A percentile compares a stretch with the other conserved stretches of the same genome.
Conservation (phyloP, 2,888 invertebrate species). For the Agrochola circellaris region DNA sequence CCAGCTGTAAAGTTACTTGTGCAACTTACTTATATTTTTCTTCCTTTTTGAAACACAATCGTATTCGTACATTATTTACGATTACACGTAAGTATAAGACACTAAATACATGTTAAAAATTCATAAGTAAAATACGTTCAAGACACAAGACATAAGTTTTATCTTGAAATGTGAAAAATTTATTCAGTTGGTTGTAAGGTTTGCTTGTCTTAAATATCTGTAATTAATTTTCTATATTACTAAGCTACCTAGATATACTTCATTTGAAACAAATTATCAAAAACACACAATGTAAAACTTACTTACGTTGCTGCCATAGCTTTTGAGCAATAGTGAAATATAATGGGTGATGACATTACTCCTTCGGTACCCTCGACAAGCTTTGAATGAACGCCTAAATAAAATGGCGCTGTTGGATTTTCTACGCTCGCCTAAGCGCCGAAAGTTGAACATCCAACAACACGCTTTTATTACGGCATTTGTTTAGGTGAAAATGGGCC, state of each 20-base stretch:
- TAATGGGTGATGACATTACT: background rate
- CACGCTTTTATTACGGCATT: background rate
- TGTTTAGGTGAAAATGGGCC: background rate
- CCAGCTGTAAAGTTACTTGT: slow-evolving; percentile 36
- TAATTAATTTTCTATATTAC: background rate
- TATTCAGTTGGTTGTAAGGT: background rate
- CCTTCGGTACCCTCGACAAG: background rate
- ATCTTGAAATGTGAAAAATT: background rate
- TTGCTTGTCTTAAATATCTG: background rate
- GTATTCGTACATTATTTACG: background rate
- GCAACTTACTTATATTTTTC: slow-evolving; percentile 18
- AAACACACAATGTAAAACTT: background rate
- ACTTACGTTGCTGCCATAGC: background rate
- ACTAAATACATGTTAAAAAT: background rate
- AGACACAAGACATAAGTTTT: background rate
- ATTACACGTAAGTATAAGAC: background rate
- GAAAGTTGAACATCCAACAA: background rate
- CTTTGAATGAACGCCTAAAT: background rate
- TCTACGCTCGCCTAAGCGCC: background rate
- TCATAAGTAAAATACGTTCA: slow-evolving; percentile 2
- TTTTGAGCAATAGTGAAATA: slow-evolving; percentile 16
- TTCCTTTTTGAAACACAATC: background rate
- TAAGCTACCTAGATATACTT: background rate
- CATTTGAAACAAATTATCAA: slow-evolving; percentile 1
- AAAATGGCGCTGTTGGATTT: background rate